Conservation (phyloP, 2,113 vertebrate species). For the Hydropotes inermis region DNA sequence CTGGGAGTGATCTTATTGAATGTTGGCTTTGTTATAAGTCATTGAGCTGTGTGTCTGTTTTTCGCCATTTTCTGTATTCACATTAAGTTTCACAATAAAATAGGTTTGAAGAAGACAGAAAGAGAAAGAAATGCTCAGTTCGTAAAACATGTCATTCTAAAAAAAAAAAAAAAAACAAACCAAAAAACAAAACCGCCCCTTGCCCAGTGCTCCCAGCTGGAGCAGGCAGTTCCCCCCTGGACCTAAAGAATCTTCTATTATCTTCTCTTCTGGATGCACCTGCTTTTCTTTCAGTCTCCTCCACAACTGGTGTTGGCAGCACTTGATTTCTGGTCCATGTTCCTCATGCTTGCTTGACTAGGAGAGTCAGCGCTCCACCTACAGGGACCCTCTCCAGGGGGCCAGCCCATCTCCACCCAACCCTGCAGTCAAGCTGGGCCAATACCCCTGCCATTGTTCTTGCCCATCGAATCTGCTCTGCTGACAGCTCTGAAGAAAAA, state of each 20-base stretch:
- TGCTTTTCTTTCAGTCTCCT: background rate
- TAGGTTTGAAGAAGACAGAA: background rate
- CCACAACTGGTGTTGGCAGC: background rate
- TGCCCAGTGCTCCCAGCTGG: rapidly evolving
- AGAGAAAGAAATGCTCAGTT: background rate
- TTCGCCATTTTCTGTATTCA: background rate
- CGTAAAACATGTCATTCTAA: background rate
- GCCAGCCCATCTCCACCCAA: rapidly evolving
- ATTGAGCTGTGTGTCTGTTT: background rate
- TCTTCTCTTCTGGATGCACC: too few relatives aligned
- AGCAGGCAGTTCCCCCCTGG: rapidly evolving
- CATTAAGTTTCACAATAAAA: background rate
- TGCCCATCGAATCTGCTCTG: background rate
- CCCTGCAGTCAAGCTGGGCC: background rate
- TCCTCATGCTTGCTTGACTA: rapidly evolving
- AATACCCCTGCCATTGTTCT: background rate
- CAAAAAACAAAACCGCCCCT: too few relatives aligned
- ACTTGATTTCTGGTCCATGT: rapidly evolving
- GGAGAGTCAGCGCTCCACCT: rapidly evolving
- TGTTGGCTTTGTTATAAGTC: background rate
- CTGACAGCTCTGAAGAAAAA: background rate
- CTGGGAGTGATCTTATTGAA: background rate
- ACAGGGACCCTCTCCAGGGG: background rate
- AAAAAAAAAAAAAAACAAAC: background rate
- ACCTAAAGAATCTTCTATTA: background rate